phyloP scores from a whole-genome alignment of 2,888 invertebrate species.

The Seira musarum region DNA sequence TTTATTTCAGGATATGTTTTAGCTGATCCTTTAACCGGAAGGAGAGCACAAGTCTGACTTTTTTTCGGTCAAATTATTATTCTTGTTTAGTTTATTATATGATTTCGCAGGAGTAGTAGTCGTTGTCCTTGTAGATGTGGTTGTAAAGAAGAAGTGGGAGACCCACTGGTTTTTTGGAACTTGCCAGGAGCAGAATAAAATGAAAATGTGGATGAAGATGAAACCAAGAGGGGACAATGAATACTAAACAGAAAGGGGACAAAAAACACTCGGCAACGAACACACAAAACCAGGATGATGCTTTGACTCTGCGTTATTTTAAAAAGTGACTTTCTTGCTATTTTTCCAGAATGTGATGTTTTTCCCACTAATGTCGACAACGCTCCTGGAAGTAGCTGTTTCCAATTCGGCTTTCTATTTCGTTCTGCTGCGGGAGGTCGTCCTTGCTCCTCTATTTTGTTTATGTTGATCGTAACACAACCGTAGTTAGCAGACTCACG shows the following conservation, averaged over 20 bases:
- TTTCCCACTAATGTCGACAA: too few relatives aligned
- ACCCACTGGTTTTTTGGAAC: constrained; percentile 39
- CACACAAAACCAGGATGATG: too few relatives aligned
- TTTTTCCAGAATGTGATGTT: too few relatives aligned
- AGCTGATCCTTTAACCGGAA: constrained; percentile 55
- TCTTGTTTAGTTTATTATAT: neutral
- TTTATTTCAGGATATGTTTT: constrained; percentile 12
- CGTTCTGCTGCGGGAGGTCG: constrained; percentile 38
- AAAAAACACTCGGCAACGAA: too few relatives aligned
- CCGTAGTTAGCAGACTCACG: too few relatives aligned
- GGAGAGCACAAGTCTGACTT: constrained; percentile 54
- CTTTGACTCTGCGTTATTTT: too few relatives aligned
- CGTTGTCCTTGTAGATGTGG: too few relatives aligned
- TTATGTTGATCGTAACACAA: constrained; percentile 23
- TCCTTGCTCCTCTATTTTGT: constrained; percentile 34
- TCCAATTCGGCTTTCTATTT: constrained; percentile 33
- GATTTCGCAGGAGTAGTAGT: too few relatives aligned
- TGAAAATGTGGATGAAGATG: constrained; percentile 14
- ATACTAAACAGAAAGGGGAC: constrained; percentile 10
- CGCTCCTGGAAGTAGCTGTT: too few relatives aligned
- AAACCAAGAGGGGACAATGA: constrained; percentile 19
- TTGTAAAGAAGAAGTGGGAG: too few relatives aligned
- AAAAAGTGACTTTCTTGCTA: too few relatives aligned
- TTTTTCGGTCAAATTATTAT: constrained; percentile 52
- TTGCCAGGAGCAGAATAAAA: constrained; percentile 42